phyloP scores from a whole-genome alignment of 1,140 invertebrate genomes.

The Wasmannia auropunctata region DNA sequence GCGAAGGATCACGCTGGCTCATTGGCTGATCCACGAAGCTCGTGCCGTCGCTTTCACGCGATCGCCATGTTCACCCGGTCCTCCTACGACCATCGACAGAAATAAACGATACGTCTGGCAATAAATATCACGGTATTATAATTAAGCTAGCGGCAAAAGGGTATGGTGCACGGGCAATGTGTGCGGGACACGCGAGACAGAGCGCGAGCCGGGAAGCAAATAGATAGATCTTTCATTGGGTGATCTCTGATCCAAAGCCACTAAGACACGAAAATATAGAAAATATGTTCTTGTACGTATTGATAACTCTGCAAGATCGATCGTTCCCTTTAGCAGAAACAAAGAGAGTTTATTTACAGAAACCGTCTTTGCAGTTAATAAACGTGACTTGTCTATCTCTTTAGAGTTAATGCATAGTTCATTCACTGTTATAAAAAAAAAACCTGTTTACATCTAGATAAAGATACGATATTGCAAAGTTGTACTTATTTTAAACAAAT shows the following conservation, averaged over 20 bases:
- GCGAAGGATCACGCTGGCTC: neutral
- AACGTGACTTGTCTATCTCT: neutral
- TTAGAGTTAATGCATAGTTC: neutral
- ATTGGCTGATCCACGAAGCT: conserved; percentile 24
- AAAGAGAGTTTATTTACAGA: neutral
- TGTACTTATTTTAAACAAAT: neutral
- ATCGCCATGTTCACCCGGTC: conserved; percentile 59
- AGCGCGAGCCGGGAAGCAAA: conserved; percentile 27
- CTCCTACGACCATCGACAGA: conserved; percentile 70
- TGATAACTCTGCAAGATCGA: conserved; percentile 14
- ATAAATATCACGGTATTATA: conserved; percentile 74
- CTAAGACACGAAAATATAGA: conserved; percentile 7
- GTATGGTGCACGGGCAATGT: conserved; percentile 58
- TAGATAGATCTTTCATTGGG: neutral
- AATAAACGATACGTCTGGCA: conserved; percentile 69
- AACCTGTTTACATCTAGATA: neutral
- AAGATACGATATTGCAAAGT: neutral
- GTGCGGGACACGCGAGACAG: conserved; percentile 57
- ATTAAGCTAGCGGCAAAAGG: conserved; percentile 64
- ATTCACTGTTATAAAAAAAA: neutral
- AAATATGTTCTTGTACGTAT: neutral
- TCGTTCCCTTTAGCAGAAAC: neutral
- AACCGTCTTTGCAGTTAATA: neutral
- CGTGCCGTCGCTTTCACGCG: conserved; percentile 58
- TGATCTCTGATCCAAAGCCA: conserved; percentile 31